These are phyloP conservation scores for Apodemus sylvaticus DNA, from an alignment of 2,113 vertebrate genomes.

Conservation along the genomic window DNA sequence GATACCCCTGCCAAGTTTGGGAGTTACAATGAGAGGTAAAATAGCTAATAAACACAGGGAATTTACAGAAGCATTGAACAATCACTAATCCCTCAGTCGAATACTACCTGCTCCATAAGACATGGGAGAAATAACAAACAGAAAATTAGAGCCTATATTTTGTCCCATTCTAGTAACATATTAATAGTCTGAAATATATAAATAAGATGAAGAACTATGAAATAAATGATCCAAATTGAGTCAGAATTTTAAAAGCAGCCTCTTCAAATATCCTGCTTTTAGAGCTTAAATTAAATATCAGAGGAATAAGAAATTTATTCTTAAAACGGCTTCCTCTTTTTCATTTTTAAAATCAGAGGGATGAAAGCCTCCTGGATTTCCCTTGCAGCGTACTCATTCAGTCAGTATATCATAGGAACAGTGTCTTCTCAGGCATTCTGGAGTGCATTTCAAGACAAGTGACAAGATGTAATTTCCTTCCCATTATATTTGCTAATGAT, in stretches of 20 bases:
- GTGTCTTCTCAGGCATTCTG: conserved; percentile 57
- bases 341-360: conserved; percentile 50
- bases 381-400: conserved; percentile 28
- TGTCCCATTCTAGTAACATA: neutral
- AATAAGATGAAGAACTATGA: conserved; percentile 21
- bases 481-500: conserved; percentile 78
- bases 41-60: neutral
- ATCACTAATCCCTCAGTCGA: neutral
- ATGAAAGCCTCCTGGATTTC: conserved; percentile 42
- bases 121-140: neutral
- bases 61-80: neutral
- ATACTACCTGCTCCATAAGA: neutral
- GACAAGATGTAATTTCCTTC: conserved; percentile 76
- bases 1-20: neutral
- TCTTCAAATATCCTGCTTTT: conserved; percentile 12
- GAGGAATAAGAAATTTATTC: conserved; percentile 10
- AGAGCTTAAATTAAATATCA: conserved; percentile 50
- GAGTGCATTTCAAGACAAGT: conserved; percentile 70
- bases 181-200: neutral
- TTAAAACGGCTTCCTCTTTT: neutral
- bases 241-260: conserved; percentile 15
- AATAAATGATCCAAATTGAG: neutral
- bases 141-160: conserved; percentile 1
- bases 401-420: conserved; percentile 58
- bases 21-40: neutral